Conservation (phyloP, 2,797 vertebrate species). For the Cyclura pinguis region DNA sequence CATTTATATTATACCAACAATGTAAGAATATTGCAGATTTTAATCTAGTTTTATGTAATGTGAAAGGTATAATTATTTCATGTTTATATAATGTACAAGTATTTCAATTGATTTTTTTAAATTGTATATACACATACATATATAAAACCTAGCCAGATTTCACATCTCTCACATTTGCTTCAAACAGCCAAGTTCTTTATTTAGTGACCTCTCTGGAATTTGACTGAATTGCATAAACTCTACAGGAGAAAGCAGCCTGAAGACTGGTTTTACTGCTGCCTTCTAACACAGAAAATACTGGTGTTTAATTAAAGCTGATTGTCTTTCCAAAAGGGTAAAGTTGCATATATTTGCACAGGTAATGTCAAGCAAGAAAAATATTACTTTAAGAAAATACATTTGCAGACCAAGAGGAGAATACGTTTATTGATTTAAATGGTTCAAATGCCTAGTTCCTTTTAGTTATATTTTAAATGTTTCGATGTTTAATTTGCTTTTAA, state of each 20-base stretch:
- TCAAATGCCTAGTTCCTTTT: too few relatives aligned
- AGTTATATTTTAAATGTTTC: too few relatives aligned
- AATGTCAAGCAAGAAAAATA: background rate
- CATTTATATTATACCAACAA: too few relatives aligned
- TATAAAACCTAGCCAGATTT: too few relatives aligned
- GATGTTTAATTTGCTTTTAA: too few relatives aligned
- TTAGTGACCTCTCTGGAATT: slow-evolving; percentile 12
- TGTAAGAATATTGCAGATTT: too few relatives aligned
- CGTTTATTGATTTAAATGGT: too few relatives aligned
- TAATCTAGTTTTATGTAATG: too few relatives aligned
- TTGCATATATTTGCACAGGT: background rate
- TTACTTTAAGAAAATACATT: background rate
- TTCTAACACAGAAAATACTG: background rate
- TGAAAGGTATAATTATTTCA: too few relatives aligned
- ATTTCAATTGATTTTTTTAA: too few relatives aligned
- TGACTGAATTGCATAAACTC: background rate
- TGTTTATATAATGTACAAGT: too few relatives aligned
- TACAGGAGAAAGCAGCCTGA: background rate
- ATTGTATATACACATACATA: too few relatives aligned
- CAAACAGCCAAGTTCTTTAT: background rate
- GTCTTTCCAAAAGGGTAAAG: background rate
- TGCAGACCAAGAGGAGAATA: background rate
- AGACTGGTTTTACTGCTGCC: background rate
- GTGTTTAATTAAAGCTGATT: background rate
- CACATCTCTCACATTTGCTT: background rate